Conservation (phyloP, 2,888 invertebrate genomes). For the Pteria penguin region DNA sequence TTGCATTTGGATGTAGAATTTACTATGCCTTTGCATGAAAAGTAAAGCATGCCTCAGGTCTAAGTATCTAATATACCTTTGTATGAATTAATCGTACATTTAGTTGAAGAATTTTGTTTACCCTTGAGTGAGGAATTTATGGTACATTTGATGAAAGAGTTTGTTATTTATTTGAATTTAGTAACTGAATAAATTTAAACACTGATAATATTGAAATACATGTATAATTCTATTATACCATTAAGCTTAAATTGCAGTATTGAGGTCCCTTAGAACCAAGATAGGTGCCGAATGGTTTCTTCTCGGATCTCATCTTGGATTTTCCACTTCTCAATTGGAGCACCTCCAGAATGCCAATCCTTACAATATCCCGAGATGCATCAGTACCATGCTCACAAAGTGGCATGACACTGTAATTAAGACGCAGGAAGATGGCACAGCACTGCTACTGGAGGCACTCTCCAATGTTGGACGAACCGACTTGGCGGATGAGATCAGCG, state of each 20-base stretch:
- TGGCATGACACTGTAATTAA: slow-evolving; percentile 3
- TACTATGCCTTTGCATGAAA: too few species aligned
- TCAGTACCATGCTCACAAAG: slow-evolving; percentile 11
- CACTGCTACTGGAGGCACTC: background rate
- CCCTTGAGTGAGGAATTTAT: too few species aligned
- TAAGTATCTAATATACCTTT: too few species aligned
- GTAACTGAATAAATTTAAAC: too few species aligned
- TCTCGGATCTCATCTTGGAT: slow-evolving; percentile 12
- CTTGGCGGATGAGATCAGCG: background rate
- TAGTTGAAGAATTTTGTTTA: too few species aligned
- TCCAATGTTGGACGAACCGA: background rate
- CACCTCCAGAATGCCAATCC: slow-evolving; percentile 25
- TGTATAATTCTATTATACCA: too few species aligned
- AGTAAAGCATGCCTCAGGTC: too few species aligned
- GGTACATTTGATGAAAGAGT: too few species aligned
- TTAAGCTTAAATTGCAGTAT: background rate
- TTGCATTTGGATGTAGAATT: too few species aligned
- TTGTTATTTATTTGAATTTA: too few species aligned
- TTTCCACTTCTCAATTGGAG: slow-evolving; percentile 18
- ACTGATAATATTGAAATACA: too few species aligned
- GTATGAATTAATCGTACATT: too few species aligned
- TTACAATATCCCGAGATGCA: slow-evolving; percentile 17
- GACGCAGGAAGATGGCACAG: background rate
- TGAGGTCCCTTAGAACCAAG: background rate
- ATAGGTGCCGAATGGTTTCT: background rate